Evolutionary conservation across 1,140 invertebrate genomes (phyloP).

Genomic region (Pogonomyrmex barbatus): DNA sequence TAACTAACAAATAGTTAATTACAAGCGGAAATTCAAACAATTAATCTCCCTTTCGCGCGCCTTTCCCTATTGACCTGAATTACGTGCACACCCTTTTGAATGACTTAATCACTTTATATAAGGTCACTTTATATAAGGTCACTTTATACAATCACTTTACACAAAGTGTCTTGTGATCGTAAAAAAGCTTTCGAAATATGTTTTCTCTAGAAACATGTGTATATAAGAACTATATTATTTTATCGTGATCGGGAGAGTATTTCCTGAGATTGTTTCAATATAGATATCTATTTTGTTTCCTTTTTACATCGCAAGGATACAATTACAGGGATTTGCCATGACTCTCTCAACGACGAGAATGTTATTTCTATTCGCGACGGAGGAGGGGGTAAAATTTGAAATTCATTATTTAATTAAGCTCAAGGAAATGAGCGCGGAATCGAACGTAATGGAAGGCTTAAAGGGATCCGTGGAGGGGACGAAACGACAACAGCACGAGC

Average conservation of each 20-base stretch:
- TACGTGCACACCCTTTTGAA: background rate
- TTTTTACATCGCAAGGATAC: background rate
- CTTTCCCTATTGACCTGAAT: conserved; percentile 44
- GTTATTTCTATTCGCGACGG: conserved; percentile 44
- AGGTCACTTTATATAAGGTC: background rate
- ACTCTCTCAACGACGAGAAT: background rate
- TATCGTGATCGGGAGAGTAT: background rate
- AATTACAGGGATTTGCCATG: background rate
- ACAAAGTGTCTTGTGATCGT: too few species aligned
- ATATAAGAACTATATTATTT: background rate
- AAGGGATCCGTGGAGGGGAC: conserved; percentile 48
- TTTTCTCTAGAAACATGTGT: background rate
- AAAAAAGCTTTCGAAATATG: background rate
- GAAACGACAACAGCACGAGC: conserved; percentile 71
- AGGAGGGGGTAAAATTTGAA: conserved; percentile 46
- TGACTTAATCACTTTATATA: background rate
- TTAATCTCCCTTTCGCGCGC: background rate
- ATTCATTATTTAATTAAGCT: conserved; percentile 76
- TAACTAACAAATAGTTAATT: conserved; percentile 52
- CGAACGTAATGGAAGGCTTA: conserved; percentile 74
- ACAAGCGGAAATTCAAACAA: conserved; percentile 36
- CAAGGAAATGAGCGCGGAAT: conserved; percentile 71
- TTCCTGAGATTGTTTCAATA: background rate
- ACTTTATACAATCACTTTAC: background rate
- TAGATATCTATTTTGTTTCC: background rate